Evolutionary conservation across 2,797 vertebrate genomes (phyloP).

Genomic region (Rhinogobio ventralis): DNA sequence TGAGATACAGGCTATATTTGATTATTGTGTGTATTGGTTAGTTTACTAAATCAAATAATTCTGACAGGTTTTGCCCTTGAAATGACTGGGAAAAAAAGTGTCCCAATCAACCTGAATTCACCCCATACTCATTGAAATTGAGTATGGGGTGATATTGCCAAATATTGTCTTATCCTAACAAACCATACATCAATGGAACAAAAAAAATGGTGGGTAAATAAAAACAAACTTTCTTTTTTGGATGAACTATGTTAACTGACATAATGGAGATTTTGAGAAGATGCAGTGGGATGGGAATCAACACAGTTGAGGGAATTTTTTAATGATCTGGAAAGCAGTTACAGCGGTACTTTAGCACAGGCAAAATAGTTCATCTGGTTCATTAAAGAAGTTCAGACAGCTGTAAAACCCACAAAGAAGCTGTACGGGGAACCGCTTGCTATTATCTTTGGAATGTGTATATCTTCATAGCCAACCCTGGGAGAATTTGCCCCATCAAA

Average conservation of each 20-base stretch:
- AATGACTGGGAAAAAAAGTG: too few relatives aligned
- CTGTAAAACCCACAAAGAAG: conserved; percentile 44
- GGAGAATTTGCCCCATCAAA: conserved; percentile 35
- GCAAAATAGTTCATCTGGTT: conserved; percentile 26
- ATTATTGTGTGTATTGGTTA: too few relatives aligned
- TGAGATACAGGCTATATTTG: too few relatives aligned
- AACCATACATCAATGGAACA: too few relatives aligned
- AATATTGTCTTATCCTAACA: too few relatives aligned
- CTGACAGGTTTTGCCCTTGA: too few relatives aligned
- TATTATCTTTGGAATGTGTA: neutral
- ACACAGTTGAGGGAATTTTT: conserved; percentile 14
- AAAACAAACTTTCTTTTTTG: neutral
- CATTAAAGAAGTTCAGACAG: conserved; percentile 37
- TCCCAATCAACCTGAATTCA: too few relatives aligned
- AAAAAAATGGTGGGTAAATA: neutral
- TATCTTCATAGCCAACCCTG: neutral
- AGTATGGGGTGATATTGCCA: too few relatives aligned
- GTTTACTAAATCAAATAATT: too few relatives aligned
- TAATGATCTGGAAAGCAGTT: conserved; percentile 30
- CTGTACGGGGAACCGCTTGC: conserved; percentile 4
- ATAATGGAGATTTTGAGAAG: conserved; percentile 23
- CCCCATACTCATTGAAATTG: too few relatives aligned
- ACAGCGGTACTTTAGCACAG: neutral
- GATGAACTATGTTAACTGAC: conserved; percentile 9
- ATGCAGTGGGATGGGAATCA: conserved; percentile 17